Evolutionary conservation across 2,113 vertebrate genomes (phyloP).

Genomic region (Tenebrosternarchus preto): DNA sequence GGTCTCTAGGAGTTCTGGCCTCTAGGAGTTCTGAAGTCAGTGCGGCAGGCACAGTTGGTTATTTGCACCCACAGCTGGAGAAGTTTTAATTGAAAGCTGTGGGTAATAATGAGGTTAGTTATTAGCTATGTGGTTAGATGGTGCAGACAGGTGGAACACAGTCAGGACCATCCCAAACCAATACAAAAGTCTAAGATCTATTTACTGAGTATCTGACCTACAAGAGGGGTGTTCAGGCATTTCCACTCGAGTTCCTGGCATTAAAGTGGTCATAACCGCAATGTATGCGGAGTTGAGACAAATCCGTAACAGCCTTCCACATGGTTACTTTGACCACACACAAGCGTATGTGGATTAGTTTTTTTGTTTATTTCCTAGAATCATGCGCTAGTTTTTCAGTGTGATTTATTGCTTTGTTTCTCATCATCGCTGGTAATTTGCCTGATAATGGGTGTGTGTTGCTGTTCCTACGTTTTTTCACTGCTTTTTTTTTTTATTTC

Average conservation of each 20-base stretch:
- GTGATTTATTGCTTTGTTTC: too few species aligned
- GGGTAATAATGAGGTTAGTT: conserved; percentile 20
- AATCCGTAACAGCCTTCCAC: too few species aligned
- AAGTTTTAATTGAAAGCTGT: conserved; percentile 9
- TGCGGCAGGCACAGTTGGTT: conserved; percentile 3
- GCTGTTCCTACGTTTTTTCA: not conserved
- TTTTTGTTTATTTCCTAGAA: too few species aligned
- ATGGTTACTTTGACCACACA: too few species aligned
- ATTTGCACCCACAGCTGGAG: not conserved
- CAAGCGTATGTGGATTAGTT: too few species aligned
- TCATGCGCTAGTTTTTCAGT: too few species aligned
- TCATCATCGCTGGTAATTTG: not conserved
- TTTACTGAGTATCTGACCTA: not conserved
- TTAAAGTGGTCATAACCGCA: not conserved
- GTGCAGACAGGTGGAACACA: not conserved
- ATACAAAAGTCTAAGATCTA: not conserved
- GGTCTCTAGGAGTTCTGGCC: too few species aligned
- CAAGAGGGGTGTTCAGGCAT: not conserved
- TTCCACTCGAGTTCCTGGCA: not conserved
- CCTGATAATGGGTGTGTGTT: not conserved
- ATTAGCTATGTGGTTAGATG: not conserved
- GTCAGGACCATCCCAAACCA: not conserved
- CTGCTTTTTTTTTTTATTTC: too few species aligned
- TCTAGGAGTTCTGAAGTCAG: not conserved
- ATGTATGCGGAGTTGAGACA: not conserved